phyloP scores from a whole-genome alignment of 2,113 vertebrate genomes.

The Myrmecophaga tridactyla region DNA sequence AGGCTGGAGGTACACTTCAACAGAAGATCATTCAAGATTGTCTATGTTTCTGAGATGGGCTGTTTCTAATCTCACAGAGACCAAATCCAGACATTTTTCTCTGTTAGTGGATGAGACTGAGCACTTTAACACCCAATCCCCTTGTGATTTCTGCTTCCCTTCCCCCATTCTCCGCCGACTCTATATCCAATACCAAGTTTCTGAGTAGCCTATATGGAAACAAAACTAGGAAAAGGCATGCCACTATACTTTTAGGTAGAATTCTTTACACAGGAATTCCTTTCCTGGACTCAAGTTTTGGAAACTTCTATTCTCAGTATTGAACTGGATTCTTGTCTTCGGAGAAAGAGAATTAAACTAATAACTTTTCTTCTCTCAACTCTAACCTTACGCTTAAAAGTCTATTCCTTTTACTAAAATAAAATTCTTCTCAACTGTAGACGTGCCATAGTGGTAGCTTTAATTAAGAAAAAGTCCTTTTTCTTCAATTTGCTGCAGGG shows the following conservation, averaged over 20 bases:
- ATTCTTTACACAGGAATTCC: background rate
- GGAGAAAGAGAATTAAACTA: background rate
- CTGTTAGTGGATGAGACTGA: background rate
- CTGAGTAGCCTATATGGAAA: too few relatives aligned
- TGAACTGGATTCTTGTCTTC: background rate
- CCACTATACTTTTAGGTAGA: background rate
- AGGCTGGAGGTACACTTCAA: background rate
- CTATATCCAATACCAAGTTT: background rate
- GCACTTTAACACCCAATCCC: background rate
- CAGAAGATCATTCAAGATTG: background rate
- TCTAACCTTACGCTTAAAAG: background rate
- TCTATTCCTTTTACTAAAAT: background rate
- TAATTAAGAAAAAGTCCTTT: background rate
- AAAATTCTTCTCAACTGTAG: background rate
- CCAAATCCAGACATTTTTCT: background rate
- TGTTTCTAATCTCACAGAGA: background rate
- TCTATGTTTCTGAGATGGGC: background rate
- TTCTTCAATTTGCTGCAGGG: background rate
- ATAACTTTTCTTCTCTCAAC: background rate
- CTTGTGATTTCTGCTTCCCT: background rate
- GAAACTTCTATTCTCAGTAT: background rate
- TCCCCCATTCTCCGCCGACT: background rate
- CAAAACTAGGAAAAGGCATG: background rate
- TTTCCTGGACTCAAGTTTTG: background rate
- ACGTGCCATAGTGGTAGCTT: background rate